Percentiles rank a stretch among this genome's conserved stretches.
These are phyloP conservation scores for Aphelenchoides fujianensis DNA, from an alignment of 1,140 invertebrate species.

Conservation along the genomic window DNA sequence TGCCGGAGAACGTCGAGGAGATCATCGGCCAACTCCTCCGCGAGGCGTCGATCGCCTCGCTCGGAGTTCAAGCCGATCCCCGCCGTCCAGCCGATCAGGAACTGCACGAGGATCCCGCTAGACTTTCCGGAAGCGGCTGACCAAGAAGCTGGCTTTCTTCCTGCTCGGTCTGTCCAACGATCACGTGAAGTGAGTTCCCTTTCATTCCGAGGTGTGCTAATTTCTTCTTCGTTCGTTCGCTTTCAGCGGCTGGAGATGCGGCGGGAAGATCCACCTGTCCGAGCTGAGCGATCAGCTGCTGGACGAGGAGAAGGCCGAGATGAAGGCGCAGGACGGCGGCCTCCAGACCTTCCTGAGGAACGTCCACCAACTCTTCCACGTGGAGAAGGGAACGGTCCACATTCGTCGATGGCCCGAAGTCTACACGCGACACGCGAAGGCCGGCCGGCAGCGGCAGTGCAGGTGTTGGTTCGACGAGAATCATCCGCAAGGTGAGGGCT, in stretches of 20 bases:
- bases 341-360: conserved; percentile 36
- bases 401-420: conserved; percentile 12
- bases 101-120: conserved; percentile 28
- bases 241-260: conserved; percentile 8
- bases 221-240: neutral
- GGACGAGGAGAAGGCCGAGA: conserved; percentile 21
- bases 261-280: conserved; percentile 10
- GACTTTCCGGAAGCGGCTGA: conserved; percentile 23
- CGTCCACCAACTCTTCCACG: conserved; percentile 31
- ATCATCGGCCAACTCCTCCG: conserved; percentile 26
- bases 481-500: conserved; percentile 3
- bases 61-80: conserved; percentile 24
- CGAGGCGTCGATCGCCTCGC: too few species aligned
- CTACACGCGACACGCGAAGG: neutral
- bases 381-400: conserved; percentile 14
- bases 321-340: conserved; percentile 31
- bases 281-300: conserved; percentile 23
- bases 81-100: conserved; percentile 24
- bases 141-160: conserved; percentile 19
- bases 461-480: neutral
- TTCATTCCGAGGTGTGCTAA: neutral
- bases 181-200: conserved; percentile 24
- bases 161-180: conserved; percentile 9
- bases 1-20: conserved; percentile 27
- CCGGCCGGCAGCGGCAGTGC: neutral